Evolutionary conservation across 2,113 vertebrate genomes (phyloP).

Genomic region (Balaenoptera acutorostrata): DNA sequence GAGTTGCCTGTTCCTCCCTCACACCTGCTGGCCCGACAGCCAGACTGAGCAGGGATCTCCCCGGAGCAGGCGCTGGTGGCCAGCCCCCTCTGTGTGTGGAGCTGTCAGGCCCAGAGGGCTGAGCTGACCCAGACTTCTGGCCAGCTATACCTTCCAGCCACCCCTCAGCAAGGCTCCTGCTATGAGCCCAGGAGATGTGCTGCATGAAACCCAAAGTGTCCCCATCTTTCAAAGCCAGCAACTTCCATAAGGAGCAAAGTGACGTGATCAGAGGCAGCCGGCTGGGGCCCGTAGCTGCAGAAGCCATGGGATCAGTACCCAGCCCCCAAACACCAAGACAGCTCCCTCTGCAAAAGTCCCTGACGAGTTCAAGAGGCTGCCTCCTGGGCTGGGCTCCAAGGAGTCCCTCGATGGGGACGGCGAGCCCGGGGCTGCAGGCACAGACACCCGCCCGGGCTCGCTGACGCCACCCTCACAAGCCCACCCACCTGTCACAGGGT

Average conservation of each 20-base stretch:
- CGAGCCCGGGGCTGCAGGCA: not conserved
- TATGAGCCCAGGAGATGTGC: not conserved
- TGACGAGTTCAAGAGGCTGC: not conserved
- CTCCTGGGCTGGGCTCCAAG: not conserved
- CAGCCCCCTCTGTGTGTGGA: not conserved
- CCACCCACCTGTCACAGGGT: not conserved
- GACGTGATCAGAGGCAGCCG: not conserved
- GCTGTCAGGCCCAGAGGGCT: not conserved
- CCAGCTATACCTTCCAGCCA: not conserved
- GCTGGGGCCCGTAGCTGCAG: not conserved
- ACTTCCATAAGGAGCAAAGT: not conserved
- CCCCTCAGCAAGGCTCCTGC: not conserved
- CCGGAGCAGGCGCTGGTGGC: not conserved
- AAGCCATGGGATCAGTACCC: not conserved
- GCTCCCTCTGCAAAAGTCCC: not conserved
- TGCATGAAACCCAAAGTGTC: not conserved
- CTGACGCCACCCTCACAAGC: not conserved
- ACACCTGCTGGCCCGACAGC: not conserved
- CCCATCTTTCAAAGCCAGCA: not conserved
- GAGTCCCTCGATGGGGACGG: not conserved
- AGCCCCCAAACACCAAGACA: not conserved
- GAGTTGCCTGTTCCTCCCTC: not conserved
- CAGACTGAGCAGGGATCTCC: not conserved
- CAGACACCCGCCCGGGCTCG: not conserved
- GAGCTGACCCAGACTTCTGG: not conserved